Base-by-base conservation (phyloP, 2,797 vertebrate genomes). In the Thalassophryne amazonica region DNA sequence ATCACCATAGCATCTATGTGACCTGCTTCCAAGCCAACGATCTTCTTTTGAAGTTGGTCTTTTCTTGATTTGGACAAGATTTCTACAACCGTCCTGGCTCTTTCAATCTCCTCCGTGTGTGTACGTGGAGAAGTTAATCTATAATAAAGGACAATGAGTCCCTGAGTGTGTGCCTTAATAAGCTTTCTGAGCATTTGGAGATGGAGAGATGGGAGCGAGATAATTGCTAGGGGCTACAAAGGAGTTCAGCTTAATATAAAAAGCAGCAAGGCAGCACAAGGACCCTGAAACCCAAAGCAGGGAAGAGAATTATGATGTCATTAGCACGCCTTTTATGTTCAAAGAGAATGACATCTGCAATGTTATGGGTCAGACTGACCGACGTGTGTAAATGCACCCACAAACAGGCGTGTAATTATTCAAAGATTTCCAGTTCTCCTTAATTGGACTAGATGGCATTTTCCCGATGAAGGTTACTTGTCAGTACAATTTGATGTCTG, bases 211-310 rank as follows among this genome's bases (percentile, higher is more conserved):
- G 51, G 46, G 49, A 53, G 12, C 40, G 11, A 22, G 30, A 73
- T 56, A 53, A 70, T 56, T 56, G 46, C 45, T 10, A 13, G 31
- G 32, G 19, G 60, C 46, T 13, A 53, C 63, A 57, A 58, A 60
- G 46, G 52, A 39, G 54, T 73, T 47, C 4, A 24, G 33, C 46
- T 41, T 52, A 29, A 62, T 74, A 59, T 53, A 43, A 64, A 45
- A 77, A 69, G n/a, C 61, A 63, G 54, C 43, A 27, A 46, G 48
- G 31, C 30, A 31, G 55, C 48, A 48, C 46, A 18, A 65, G 65
- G 62, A 59, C 51, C 41, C 45, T 50, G 40, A 56, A 66, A 46
- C 16, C 25, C 22, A 33, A 0, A 2, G 32, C 34, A 60, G 30
- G 29, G 1, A 19, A 19, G 36, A 42, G 37, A 69, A 60, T 48